Evolutionary conservation across 2,888 invertebrate species (phyloP).

Genomic region (Priocnemis perturbator): DNA sequence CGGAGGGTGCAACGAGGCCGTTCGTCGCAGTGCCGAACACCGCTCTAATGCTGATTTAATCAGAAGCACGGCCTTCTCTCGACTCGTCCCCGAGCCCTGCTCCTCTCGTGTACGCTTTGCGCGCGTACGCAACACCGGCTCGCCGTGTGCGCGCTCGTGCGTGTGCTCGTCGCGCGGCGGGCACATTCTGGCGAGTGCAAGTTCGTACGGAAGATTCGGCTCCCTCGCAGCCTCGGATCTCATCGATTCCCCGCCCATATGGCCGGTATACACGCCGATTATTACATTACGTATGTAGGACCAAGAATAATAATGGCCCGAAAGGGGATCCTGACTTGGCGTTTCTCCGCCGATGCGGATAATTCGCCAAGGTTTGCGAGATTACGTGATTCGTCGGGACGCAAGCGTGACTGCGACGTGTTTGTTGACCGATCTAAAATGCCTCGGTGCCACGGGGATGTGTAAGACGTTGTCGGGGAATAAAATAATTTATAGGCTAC

Average conservation of each 20-base stretch:
- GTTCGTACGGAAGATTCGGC: neutral
- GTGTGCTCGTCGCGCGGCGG: neutral
- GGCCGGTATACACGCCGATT: conserved; percentile 73
- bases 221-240: conserved; percentile 19
- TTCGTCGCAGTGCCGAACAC: conserved; percentile 56
- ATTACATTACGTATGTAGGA: conserved; percentile 74
- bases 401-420: no score
- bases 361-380: neutral
- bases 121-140: neutral
- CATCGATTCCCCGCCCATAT: conserved; percentile 66
- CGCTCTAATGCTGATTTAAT: conserved; percentile 74
- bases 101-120: conserved; percentile 2
- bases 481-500: no score
- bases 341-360: neutral
- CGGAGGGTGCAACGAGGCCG: conserved; percentile 46
- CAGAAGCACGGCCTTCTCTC: conserved; percentile 59
- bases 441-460: no score
- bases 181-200: conserved; percentile 19
- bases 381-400: no score
- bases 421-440: no score
- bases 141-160: neutral
- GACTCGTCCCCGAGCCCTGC: neutral
- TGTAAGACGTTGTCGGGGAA: no score
- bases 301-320: conserved; percentile 67
- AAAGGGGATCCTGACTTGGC: conserved; percentile 37